Evolutionary conservation across 2,113 vertebrate genomes (phyloP).

Genomic region (Stercorarius parasiticus): DNA sequence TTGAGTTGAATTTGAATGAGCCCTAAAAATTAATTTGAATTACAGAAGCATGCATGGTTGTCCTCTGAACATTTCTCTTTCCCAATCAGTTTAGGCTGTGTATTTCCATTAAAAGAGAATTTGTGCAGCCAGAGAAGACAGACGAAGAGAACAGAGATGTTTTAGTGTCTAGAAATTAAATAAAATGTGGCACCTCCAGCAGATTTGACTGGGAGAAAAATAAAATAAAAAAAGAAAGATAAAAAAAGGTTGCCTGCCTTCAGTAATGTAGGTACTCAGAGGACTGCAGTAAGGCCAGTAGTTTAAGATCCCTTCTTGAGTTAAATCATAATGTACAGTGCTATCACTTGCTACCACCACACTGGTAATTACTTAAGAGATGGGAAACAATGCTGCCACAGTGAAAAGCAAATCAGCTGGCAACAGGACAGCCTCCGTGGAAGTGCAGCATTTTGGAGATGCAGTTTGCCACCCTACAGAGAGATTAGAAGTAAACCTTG

Average conservation of each 20-base stretch:
- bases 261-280: background rate
- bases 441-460: background rate
- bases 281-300: background rate
- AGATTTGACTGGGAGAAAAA: background rate
- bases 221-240: background rate
- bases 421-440: background rate
- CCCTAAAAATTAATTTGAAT: constrained; percentile 21
- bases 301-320: background rate
- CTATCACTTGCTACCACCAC: background rate
- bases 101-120: background rate
- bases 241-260: background rate
- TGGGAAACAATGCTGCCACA: background rate
- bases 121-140: background rate
- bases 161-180: background rate
- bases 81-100: background rate
- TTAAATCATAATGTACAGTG: background rate
- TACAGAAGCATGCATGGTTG: background rate
- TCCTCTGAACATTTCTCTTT: constrained; percentile 2
- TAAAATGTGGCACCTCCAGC: background rate
- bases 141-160: background rate
- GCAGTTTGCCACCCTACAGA: background rate
- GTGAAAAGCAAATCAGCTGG: background rate
- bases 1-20: constrained; percentile 30
- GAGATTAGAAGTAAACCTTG: background rate
- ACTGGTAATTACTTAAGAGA: background rate